These are phyloP conservation scores for Latrodectus hesperus DNA, from an alignment of 2,888 invertebrate species.

Conservation along the genomic window DNA sequence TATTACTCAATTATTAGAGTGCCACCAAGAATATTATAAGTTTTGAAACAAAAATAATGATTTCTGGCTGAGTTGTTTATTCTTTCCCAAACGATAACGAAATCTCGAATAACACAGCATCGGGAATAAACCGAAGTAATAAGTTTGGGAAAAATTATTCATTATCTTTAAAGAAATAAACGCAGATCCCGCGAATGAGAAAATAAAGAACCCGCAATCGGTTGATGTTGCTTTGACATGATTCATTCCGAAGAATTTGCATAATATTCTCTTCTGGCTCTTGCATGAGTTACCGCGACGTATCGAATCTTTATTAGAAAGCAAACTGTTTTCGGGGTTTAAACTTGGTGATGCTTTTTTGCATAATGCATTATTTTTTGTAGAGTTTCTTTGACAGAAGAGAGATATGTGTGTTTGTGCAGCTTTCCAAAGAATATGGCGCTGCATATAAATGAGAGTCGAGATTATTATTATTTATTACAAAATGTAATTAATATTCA, in stretches of 20 bases:
- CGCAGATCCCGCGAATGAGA: too few relatives aligned
- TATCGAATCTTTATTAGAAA: background rate
- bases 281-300: background rate
- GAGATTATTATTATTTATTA: background rate
- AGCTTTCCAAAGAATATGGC: too few relatives aligned
- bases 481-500: too few relatives aligned
- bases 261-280: conserved; percentile 28
- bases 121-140: background rate
- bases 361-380: too few relatives aligned
- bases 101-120: background rate
- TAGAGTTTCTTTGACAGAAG: too few relatives aligned
- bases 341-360: too few relatives aligned
- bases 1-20: conserved; percentile 47
- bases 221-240: background rate
- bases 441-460: background rate
- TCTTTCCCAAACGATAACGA: background rate
- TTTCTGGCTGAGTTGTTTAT: background rate
- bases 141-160: background rate
- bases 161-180: background rate
- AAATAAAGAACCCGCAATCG: too few relatives aligned
- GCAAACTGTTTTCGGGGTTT: too few relatives aligned
- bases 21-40: conserved; percentile 39
- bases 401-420: too few relatives aligned
- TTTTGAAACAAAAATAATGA: background rate
- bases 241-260: conserved; percentile 41